Evolutionary conservation across 2,797 vertebrate species (phyloP), one percentile per base, ranked within the genome.

Genomic region (Catamblyrhynchus diadema): DNA sequence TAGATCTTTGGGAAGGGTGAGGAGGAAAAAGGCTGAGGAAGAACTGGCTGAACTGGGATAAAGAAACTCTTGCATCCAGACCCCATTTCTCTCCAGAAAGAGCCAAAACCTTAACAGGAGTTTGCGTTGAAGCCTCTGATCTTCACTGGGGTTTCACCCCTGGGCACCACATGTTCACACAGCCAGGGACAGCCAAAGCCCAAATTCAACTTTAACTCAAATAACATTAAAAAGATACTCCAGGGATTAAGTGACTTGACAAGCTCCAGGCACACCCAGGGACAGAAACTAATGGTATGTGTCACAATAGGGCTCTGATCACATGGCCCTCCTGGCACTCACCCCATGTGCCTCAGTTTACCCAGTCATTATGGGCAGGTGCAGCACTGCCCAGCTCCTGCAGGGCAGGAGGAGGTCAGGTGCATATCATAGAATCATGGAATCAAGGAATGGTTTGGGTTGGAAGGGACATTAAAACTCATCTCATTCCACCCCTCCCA

Each of bases 141-240:
- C 62, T 67, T 67, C 37, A 4, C 70, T 59, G 57, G 10, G 13
- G 21, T 69, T 74, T 33, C 69, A 5, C 4, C 19, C 19, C 59
- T 5, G 22, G 20, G 33, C 18, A 47, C 15, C 1, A 0, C 20
- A 5, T 10, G 39, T 8, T 69, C 48, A 42, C 27, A 3, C 1
- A 14, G 22, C 3, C 30, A 67, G 75, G 35, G 61, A 71, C 35
- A 72, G 37, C 28, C 69, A 39, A 48, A 66, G 54, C 45, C 79
- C 9, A 1, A 75, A 64, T 28, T 27, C 54, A 57, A 2, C 41
- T 85, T 79, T 51, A 84, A 81, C 54, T n/a, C 62, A 64, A 89
- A 6, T 6, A 32, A 33, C 21, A 61, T 24, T 57, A 14, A 73
- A 48, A 74, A 42, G 39, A n/a, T 30, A 22, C 30, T 64, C 24